Evolutionary conservation across 2,888 invertebrate genomes (phyloP).

Genomic region (Eupithecia exiguata): DNA sequence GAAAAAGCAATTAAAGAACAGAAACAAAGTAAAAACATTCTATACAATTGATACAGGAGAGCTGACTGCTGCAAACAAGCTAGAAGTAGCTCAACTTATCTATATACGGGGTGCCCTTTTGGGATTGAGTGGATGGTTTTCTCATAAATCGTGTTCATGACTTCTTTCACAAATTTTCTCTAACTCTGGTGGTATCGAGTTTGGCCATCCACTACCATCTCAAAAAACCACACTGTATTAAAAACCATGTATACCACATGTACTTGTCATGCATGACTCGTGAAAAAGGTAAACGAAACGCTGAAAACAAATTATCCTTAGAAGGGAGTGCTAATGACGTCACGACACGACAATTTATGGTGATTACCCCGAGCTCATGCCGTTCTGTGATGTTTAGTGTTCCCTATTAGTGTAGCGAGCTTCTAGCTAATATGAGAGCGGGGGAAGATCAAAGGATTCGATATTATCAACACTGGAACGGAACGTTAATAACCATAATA

Average conservation of each 20-base stretch:
- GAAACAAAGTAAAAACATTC: neutral
- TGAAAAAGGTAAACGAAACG: slow-evolving; percentile 30
- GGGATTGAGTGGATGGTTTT: too few relatives aligned
- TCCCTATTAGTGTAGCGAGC: slow-evolving; percentile 8
- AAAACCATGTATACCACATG: neutral
- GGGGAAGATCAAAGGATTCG: neutral
- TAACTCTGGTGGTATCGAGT: too few relatives aligned
- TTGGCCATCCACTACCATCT: too few relatives aligned
- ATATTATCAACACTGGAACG: neutral
- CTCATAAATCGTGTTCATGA: too few relatives aligned
- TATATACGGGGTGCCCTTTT: too few relatives aligned
- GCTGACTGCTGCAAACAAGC: neutral
- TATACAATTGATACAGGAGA: too few relatives aligned
- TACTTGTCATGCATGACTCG: slow-evolving; percentile 15
- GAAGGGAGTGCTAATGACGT: slow-evolving; percentile 30
- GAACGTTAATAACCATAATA: too few relatives aligned
- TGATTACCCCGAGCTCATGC: slow-evolving; percentile 26
- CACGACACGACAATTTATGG: slow-evolving; percentile 29
- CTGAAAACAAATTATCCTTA: slow-evolving; percentile 27
- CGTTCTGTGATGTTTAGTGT: neutral
- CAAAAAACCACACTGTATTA: neutral
- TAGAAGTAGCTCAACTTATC: neutral
- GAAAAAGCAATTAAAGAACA: neutral
- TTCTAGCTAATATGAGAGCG: neutral
- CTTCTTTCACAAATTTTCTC: too few relatives aligned